Conservation (phyloP, 2,888 invertebrate genomes). For the Oxystoma pomonae region DNA sequence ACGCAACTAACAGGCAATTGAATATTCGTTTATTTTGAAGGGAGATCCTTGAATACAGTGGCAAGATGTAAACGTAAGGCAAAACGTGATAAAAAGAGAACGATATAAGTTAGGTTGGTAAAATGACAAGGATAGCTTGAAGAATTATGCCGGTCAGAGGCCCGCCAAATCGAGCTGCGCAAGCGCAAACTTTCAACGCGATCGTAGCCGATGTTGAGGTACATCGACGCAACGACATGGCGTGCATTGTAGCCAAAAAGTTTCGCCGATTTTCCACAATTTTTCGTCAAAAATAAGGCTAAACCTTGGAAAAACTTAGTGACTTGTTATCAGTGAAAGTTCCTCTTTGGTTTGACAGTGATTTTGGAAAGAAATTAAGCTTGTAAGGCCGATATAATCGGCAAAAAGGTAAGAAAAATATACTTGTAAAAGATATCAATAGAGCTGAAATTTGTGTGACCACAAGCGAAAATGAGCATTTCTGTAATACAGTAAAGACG, state of each 20-base stretch:
- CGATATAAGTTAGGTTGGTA: too few relatives aligned
- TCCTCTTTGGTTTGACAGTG: neutral
- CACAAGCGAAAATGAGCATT: constrained; percentile 46
- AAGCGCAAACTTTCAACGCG: neutral
- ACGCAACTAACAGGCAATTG: too few relatives aligned
- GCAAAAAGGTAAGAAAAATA: constrained; percentile 40
- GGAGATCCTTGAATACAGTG: too few relatives aligned
- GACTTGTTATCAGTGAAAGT: neutral
- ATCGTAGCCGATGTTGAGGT: constrained; percentile 12
- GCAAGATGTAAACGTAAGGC: too few relatives aligned
- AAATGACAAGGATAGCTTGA: too few relatives aligned
- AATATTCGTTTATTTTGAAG: too few relatives aligned
- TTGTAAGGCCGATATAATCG: constrained; percentile 16
- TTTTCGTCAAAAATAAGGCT: neutral
- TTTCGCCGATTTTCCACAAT: constrained; percentile 10
- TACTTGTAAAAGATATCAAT: constrained; percentile 44
- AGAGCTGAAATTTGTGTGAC: constrained; percentile 47
- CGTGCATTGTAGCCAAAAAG: constrained; percentile 29
- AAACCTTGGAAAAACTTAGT: neutral
- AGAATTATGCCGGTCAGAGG: too few relatives aligned
- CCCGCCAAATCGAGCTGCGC: neutral
- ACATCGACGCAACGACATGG: constrained; percentile 28
- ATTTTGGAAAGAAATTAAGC: constrained; percentile 15
- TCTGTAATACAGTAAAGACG: constrained; percentile 44
- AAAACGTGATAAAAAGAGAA: too few relatives aligned